Base-by-base conservation (phyloP, 1,140 invertebrate species). In the Cyrtorhinus lividipennis region DNA sequence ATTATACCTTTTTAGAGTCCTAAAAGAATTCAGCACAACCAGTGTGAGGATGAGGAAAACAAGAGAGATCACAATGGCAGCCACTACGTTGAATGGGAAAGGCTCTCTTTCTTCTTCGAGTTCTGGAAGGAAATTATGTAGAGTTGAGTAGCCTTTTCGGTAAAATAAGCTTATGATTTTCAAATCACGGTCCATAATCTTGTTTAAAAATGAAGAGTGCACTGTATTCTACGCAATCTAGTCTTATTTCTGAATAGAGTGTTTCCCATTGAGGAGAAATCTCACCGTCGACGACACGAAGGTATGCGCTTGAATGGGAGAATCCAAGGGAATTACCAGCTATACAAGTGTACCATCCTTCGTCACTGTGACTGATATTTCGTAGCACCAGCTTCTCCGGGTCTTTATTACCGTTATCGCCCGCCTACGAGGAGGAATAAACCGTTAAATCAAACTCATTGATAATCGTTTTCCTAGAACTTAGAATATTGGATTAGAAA, bases 301-400 rank as follows among this genome's bases (percentile, higher is more conserved):
- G 76, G 73, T 91, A 95, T 13, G 90, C 90, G 70, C 83, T 90
- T 26, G 83, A 81, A 56, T 83, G 81, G 0, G 84, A 83, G 24
- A 79, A 78, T 0, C 94, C 94, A 13, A 95, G 76, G 44, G 79
- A 80, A 72, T 92, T 96, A 2, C 84, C 79, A 0, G 88, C 92
- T 2, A 94, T 78, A 71, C 94, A 98, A 0, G 88, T 88, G 71
- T 97, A 97, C 88, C 88, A 95, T 1, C 92, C 93, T 72, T 91
- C 88, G 68, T 95, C 86, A 30, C 85, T 82, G 63, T 86, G 78
- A 0, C 89, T 93, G 0, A 95, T 86, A 71, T 96, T 95, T 56
- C 78, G 76, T 20, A 97, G 70, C 5, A 81, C 78, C 8, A 95
- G 73, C 13, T 85, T 72, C 73, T 93, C 83, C 0, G 83, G 82